These are phyloP conservation scores for Babyrousa celebensis DNA, from an alignment of 2,797 vertebrate genomes.

Conservation along the genomic window DNA sequence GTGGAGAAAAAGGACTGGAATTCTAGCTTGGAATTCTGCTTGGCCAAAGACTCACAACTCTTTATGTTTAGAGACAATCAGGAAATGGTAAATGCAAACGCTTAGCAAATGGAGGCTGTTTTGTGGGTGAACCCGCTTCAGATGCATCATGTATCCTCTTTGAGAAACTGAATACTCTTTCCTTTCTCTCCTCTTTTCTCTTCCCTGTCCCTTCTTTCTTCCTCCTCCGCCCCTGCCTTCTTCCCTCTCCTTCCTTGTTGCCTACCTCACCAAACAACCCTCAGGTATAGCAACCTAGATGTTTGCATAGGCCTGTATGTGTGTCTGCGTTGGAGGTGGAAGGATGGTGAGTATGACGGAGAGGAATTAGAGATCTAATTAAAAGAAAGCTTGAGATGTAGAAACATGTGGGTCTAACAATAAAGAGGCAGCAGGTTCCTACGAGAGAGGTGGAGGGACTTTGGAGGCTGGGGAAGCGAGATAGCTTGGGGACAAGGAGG, in stretches of 20 bases:
- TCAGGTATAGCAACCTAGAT: not conserved
- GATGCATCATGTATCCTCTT: not conserved
- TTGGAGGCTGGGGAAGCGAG: not conserved
- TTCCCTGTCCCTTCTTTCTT: not conserved
- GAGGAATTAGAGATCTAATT: not conserved
- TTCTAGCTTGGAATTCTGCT: conserved; percentile 80
- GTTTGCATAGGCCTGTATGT: no score
- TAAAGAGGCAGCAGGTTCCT: not conserved
- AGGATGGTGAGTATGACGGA: not conserved
- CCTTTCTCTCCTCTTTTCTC: not conserved
- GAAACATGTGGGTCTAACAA: not conserved
- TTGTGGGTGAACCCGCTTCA: not conserved
- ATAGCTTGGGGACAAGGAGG: not conserved
- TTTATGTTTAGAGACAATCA: not conserved
- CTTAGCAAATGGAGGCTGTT: not conserved
- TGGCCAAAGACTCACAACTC: conserved; percentile 52
- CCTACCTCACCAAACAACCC: not conserved
- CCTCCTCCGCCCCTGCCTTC: not conserved
- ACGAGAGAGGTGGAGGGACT: not conserved
- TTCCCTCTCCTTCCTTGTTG: not conserved
- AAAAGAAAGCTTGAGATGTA: not conserved
- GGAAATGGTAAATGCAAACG: conserved; percentile 76
- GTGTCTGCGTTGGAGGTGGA: not conserved
- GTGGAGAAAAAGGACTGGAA: conserved; percentile 73
- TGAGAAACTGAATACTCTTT: not conserved